phyloP scores from a whole-genome alignment of 2,797 vertebrate genomes.

The Yasuhikotakia modesta region DNA sequence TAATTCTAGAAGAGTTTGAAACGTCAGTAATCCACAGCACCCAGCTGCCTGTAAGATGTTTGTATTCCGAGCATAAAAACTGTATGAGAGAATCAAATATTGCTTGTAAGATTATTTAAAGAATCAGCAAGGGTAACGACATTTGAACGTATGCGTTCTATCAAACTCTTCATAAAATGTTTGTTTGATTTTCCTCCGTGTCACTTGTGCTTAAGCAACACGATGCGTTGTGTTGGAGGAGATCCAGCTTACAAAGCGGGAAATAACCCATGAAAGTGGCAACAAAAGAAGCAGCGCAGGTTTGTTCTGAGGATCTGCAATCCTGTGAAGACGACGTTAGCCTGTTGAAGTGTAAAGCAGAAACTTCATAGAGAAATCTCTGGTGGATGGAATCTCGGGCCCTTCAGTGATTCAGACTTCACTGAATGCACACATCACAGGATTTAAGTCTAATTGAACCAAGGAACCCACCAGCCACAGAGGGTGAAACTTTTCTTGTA shows the following conservation, averaged over 20 bases:
- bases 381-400: conserved; percentile 46
- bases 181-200: conserved; percentile 42
- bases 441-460: conserved; percentile 50
- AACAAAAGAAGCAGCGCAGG: conserved; percentile 35
- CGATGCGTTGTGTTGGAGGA: conserved; percentile 16
- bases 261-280: conserved; percentile 32
- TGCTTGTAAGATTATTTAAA: conserved; percentile 26
- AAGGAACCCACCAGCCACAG: conserved; percentile 27
- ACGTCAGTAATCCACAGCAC: background rate
- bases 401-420: conserved; percentile 39
- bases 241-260: conserved; percentile 12
- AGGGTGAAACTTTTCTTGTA: conserved; percentile 37
- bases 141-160: conserved; percentile 34
- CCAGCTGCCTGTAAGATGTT: conserved; percentile 8
- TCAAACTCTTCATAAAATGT: conserved; percentile 41
- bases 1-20: conserved; percentile 3
- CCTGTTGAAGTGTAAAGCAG: conserved; percentile 49
- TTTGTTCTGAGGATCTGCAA: conserved; percentile 33
- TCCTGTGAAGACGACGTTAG: conserved; percentile 35
- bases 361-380: conserved; percentile 49
- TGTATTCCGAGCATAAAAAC: conserved; percentile 21
- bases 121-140: conserved; percentile 27
- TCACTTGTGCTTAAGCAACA: conserved; percentile 29
- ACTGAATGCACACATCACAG: conserved; percentile 48
- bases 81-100: conserved; percentile 37